Percentiles rank a stretch among this genome's conserved stretches.
Evolutionary conservation across 2,888 invertebrate genomes (phyloP).

Genomic region (Nemotelus nigrinus): DNA sequence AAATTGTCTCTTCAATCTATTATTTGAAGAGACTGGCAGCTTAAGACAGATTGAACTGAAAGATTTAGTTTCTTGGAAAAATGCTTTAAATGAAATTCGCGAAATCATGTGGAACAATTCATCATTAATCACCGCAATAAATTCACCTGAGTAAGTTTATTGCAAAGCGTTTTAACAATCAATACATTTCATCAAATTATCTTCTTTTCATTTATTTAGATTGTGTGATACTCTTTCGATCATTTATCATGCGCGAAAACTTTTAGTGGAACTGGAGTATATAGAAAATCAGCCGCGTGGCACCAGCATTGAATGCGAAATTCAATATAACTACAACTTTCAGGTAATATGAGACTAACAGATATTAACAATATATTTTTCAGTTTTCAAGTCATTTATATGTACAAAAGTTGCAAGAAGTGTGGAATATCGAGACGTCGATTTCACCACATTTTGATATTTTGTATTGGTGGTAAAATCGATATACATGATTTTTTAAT

Average conservation of each 20-base stretch:
- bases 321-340: constrained; percentile 54
- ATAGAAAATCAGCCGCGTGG: constrained; percentile 51
- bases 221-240: neutral
- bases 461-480: no score
- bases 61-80: constrained; percentile 59
- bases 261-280: constrained; percentile 58
- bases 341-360: constrained; percentile 15
- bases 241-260: constrained; percentile 54
- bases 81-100: constrained; percentile 58
- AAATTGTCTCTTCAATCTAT: constrained; percentile 52
- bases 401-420: no score
- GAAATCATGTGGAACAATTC: constrained; percentile 70
- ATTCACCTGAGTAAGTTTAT: constrained; percentile 34
- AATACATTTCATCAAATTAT: constrained; percentile 51
- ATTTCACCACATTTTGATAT: no score
- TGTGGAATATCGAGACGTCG: no score
- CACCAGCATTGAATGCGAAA: no score
- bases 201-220: constrained; percentile 57
- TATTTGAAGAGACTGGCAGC: constrained; percentile 57
- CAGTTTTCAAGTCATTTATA: neutral
- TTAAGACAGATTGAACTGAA: constrained; percentile 59
- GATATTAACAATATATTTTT: neutral
- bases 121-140: constrained; percentile 50
- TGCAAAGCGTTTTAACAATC: constrained; percentile 52
- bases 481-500: no score